These are phyloP conservation scores for Pholis gunnellus DNA, from an alignment of 2,113 vertebrate genomes.

Conservation along the genomic window DNA sequence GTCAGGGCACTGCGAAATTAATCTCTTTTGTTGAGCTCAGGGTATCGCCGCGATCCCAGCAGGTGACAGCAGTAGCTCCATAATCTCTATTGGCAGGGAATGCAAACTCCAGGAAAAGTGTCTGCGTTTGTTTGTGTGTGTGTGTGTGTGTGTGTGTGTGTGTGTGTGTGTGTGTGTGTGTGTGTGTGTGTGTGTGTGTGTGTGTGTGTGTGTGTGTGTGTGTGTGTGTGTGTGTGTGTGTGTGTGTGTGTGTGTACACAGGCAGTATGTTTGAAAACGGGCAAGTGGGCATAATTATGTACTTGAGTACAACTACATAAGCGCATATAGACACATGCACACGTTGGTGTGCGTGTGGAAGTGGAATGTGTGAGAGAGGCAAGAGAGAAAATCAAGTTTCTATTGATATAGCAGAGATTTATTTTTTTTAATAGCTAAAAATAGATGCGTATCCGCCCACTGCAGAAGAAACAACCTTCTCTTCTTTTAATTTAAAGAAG, in stretches of 20 bases:
- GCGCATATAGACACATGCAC: not conserved
- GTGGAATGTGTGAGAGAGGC: not conserved
- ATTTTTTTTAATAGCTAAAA: slow-evolving; percentile 18
- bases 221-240: not conserved
- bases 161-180: not conserved
- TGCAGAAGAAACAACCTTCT: slow-evolving; percentile 5
- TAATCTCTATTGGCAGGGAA: slow-evolving; percentile 67
- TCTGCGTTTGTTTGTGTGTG: not conserved
- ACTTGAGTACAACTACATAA: slow-evolving; percentile 20
- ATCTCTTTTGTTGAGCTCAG: slow-evolving; percentile 79
- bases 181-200: slow-evolving; percentile 9
- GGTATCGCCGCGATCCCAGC: slow-evolving; percentile 69
- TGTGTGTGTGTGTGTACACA: not conserved
- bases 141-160: slow-evolving; percentile 4
- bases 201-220: not conserved
- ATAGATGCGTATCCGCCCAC: slow-evolving; percentile 26
- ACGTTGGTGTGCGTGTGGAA: not conserved
- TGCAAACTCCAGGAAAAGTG: slow-evolving; percentile 40
- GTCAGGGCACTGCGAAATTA: slow-evolving; percentile 77
- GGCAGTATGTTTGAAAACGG: slow-evolving; percentile 42
- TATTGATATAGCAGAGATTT: slow-evolving; percentile 13
- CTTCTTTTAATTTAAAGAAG: slow-evolving; percentile 10
- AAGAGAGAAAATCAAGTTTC: slow-evolving; percentile 16
- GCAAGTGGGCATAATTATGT: slow-evolving; percentile 47
- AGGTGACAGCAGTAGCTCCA: slow-evolving; percentile 58